Percentiles rank a stretch among this genome's conserved stretches.
phyloP scores from a whole-genome alignment of 2,113 vertebrate genomes.

The Rhombomys opimus region DNA sequence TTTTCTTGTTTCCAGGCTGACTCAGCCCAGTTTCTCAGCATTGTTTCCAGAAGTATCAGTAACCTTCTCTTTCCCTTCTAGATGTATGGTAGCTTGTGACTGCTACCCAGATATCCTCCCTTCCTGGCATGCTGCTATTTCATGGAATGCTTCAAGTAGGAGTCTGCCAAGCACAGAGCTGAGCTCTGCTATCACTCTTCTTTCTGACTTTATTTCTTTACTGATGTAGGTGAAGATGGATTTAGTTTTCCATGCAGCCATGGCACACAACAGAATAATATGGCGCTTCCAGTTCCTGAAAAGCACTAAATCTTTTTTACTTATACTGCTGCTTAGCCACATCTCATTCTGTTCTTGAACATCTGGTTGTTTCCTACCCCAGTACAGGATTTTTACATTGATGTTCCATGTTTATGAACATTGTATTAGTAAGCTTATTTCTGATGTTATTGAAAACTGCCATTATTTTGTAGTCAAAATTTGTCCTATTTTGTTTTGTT shows the following conservation, averaged over 20 bases:
- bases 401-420: slow-evolving; percentile 24
- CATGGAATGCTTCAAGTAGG: slow-evolving; percentile 54
- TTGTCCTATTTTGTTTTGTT: slow-evolving; percentile 65
- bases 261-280: slow-evolving; percentile 60
- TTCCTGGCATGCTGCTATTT: slow-evolving; percentile 9
- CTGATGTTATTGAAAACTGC: slow-evolving; percentile 52
- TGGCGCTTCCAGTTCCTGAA: not conserved
- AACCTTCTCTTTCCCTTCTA: not conserved
- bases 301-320: slow-evolving; percentile 56
- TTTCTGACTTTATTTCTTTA: slow-evolving; percentile 58
- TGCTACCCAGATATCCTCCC: not conserved
- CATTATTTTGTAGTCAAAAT: slow-evolving; percentile 64
- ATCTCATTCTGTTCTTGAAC: slow-evolving; percentile 54
- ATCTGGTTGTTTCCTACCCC: slow-evolving; percentile 8
- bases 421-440: slow-evolving; percentile 59
- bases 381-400: slow-evolving; percentile 46
- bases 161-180: slow-evolving; percentile 39
- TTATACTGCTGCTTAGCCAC: slow-evolving; percentile 4
- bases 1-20: slow-evolving; percentile 25
- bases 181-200: slow-evolving; percentile 21
- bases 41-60: not conserved
- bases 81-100: slow-evolving; percentile 29
- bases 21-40: not conserved
- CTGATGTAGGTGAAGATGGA: slow-evolving; percentile 65
- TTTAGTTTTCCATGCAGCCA: slow-evolving; percentile 53